Base-by-base conservation (phyloP, 2,888 invertebrate genomes). In the Neoascia interrupta region DNA sequence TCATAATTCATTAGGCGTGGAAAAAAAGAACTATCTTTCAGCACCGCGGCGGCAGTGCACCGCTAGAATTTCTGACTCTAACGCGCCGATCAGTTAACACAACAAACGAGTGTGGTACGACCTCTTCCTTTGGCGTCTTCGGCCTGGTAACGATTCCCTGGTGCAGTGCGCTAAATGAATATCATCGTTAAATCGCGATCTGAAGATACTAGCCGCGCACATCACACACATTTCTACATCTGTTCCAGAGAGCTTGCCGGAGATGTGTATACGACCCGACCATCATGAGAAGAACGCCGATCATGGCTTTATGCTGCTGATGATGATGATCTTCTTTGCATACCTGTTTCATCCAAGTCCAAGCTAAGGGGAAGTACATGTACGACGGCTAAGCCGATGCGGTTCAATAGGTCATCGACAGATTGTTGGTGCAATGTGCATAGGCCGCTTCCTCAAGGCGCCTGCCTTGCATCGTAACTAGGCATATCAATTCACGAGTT, bases 181-280 rank as follows among this genome's bases (percentile, higher is more conserved):
- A 75, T 75, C 75, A 70, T 75, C 75, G 63, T 70, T 75, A 58
- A 75, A 70, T 63, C 69, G 75, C 75, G 75, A 75, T 75, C 75
- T 63, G 28, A 75, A 61, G 69, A 75, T 75, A 75, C 51, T 56
- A 43, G 56, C 75, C 70, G 70, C 69, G 45, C 39, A 26, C 39
- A 51, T 53, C 49, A 49, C 26, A 26, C 10, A 37, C 39, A 54
- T 11, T 45, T 3, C 21, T 6, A 16, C 39, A 54, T 64, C 21
- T 34, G 53, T 37, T 53, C 15, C 36, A 47, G 43, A 60, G 36
- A 51, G 54, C 16, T 37, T 51, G 21, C 51, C 28, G 34, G 56
- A 11, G 56, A 58, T 53, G 43, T 21, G n/a, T n/a, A n/a, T n/a
- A 18, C 10, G 10, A 53, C 36, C 47, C 18, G 3, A 19, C 5